Conservation (phyloP, 2,797 vertebrate genomes). For the Neosilurus mollespiculum region DNA sequence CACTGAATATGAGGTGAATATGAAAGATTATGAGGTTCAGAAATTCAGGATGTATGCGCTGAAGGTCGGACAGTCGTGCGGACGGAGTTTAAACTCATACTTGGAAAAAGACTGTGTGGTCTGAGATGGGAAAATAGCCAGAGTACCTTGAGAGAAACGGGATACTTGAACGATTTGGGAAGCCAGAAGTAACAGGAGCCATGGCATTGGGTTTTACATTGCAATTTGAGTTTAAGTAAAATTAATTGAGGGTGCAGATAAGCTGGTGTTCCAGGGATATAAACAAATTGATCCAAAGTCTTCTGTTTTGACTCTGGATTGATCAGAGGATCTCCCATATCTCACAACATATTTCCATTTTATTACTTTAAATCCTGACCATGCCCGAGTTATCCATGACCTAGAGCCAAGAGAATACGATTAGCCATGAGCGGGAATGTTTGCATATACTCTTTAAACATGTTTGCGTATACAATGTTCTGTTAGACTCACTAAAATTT, state of each 20-base stretch:
- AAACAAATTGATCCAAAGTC: neutral
- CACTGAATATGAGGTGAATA: neutral
- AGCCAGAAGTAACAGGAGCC: neutral
- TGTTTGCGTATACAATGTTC: too few relatives aligned
- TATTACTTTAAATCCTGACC: neutral
- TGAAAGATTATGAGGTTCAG: neutral
- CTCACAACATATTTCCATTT: neutral
- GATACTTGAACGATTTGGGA: neutral
- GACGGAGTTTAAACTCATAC: neutral
- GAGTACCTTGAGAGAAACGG: neutral
- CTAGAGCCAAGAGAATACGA: too few relatives aligned
- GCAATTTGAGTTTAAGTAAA: neutral
- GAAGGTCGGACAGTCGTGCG: neutral
- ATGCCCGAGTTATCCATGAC: neutral
- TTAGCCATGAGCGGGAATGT: neutral
- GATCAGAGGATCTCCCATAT: neutral
- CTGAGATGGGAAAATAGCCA: neutral
- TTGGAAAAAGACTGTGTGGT: neutral
- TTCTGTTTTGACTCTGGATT: neutral
- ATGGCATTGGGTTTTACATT: neutral
- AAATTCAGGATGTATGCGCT: neutral
- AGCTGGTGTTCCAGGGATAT: neutral
- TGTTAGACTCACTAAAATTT: neutral
- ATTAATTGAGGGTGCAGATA: neutral
- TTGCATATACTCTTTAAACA: neutral